Conservation (phyloP, 2,888 invertebrate species). For the Parthenolecanium corni region DNA sequence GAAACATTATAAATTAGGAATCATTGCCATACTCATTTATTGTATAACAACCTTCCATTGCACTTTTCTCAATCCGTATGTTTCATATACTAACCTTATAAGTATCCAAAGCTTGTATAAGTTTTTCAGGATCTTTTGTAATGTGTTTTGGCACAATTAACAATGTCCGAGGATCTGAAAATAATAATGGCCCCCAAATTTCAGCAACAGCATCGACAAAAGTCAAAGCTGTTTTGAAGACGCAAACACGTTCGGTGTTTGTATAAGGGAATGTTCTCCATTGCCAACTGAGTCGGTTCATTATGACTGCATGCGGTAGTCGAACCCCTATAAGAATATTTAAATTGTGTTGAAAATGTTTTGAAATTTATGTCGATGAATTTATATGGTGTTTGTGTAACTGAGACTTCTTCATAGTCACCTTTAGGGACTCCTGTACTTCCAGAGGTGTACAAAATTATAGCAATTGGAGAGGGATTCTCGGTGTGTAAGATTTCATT, state of each 20-base stretch:
- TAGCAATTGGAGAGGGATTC: constrained; percentile 42
- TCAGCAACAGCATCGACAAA: constrained; percentile 84
- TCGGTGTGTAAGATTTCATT: constrained; percentile 27
- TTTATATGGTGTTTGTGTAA: too few relatives aligned
- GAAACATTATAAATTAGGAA: too few relatives aligned
- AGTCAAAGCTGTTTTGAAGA: constrained; percentile 82
- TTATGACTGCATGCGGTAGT: constrained; percentile 59
- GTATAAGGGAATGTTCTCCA: constrained; percentile 68
- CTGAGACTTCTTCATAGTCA: too few relatives aligned
- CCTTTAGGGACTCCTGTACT: constrained; percentile 85
- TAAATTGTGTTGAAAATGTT: too few relatives aligned
- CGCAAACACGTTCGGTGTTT: constrained; percentile 53
- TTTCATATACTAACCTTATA: constrained; percentile 49
- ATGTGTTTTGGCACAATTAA: constrained; percentile 60
- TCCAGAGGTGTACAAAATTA: constrained; percentile 75
- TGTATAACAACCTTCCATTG: too few relatives aligned
- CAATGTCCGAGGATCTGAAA: constrained; percentile 51
- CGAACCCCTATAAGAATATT: constrained; percentile 53
- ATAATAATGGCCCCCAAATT: constrained; percentile 73
- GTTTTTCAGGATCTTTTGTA: constrained; percentile 65
- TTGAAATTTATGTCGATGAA: too few relatives aligned
- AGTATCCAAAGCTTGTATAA: constrained; percentile 55
- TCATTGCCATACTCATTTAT: too few relatives aligned
- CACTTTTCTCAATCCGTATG: too few relatives aligned
- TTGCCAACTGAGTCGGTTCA: constrained; percentile 81